Base-by-base conservation (phyloP, 2,797 vertebrate species). In the Oryzias sinensis region DNA sequence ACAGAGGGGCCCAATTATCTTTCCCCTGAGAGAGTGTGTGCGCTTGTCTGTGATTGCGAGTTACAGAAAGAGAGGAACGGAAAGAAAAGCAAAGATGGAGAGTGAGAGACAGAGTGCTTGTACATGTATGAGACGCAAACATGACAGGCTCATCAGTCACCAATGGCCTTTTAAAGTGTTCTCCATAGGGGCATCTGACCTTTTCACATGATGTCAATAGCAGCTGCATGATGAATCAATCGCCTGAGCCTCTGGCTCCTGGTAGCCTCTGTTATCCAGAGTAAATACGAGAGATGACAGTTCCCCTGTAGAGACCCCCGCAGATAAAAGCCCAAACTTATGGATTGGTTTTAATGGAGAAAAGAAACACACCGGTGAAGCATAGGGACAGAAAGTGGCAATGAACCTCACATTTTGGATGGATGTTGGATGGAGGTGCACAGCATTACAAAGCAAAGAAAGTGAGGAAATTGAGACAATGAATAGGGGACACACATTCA, bases 141-240 rank as follows among this genome's bases (percentile, higher is more conserved):
- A 84, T 77, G 87, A 89, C 87, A 88, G 70, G 56, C 80, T 87
- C 89, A 92, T 92, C 89, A 84, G 86, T 92, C 90, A 91, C 78
- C 69, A 71, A 66, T 83, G 87, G 85, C 89, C 90, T 88, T 87
- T 89, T 86, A 74, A 84, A 85, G 84, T 69, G 78, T 78, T 89
- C 80, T 86, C 87, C 80, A 72, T 81, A 70, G 83, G 80, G 79
- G 82, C 82, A 65, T 73, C 72, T 88, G 89, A 91, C 91, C 90
- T 92, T 91, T 90, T 87, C 83, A 79, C 83, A 79, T 88, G 75
- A 91, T 86, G 89, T 86, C 90, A 88, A 90, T 90, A 85, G 79
- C 70, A 76, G 86, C 87, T 83, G 84, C 81, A 74, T 81, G 87
- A 87, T 81, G 80, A 87, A 91, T 91, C 91, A 86, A 90, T 89